phyloP scores from a whole-genome alignment of 2,888 invertebrate species.

The Piscicola geometra region DNA sequence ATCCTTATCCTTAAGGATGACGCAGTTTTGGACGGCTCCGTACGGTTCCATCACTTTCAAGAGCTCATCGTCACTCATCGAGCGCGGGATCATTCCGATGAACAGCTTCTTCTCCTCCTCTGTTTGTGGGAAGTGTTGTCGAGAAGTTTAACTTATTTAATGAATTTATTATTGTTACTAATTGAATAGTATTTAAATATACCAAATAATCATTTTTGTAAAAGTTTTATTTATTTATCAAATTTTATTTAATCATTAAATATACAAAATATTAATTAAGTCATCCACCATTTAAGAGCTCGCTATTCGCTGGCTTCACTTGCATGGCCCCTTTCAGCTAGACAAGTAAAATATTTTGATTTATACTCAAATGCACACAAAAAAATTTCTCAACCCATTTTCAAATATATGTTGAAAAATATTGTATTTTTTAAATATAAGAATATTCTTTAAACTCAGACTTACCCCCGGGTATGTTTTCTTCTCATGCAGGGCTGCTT shows the following conservation, averaged over 20 bases:
- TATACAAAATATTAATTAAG: background rate
- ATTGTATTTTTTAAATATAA: too few relatives aligned
- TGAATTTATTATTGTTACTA: background rate
- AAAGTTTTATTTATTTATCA: background rate
- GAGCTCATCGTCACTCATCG: conserved; percentile 30
- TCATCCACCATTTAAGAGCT: conserved; percentile 31
- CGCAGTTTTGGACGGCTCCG: conserved; percentile 34
- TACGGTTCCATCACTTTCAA: conserved; percentile 27
- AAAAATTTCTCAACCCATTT: too few relatives aligned
- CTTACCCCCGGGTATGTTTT: conserved; percentile 34
- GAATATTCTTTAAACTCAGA: too few relatives aligned
- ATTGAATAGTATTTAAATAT: background rate
- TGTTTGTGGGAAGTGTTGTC: conserved; percentile 5
- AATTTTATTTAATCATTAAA: background rate
- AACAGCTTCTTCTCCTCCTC: conserved; percentile 37
- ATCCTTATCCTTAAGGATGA: conserved; percentile 34
- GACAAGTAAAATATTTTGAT: background rate
- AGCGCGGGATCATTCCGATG: conserved; percentile 34
- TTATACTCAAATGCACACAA: background rate
- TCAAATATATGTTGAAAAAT: background rate
- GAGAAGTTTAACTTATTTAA: background rate
- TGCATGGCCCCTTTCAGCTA: conserved; percentile 34
- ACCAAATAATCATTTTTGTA: background rate
- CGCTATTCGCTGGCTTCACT: conserved; percentile 37
- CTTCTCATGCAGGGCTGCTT: conserved; percentile 33